Evolutionary conservation across 1,140 invertebrate species (phyloP), one percentile per base, ranked within the genome.

Genomic region (Protaetia brevitarsis): DNA sequence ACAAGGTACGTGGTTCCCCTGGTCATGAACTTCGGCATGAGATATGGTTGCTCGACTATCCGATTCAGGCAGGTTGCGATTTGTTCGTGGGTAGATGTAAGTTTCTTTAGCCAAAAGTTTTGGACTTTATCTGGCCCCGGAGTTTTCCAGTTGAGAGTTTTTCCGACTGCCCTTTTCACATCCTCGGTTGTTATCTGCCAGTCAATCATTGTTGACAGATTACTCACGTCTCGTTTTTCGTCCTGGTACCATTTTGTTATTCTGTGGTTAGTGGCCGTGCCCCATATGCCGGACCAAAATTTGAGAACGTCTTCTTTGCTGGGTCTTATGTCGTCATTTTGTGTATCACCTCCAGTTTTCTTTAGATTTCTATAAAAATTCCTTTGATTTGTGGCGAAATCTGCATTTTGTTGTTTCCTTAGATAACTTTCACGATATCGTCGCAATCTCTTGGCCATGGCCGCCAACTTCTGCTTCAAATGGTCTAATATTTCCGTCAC

Each of bases 51-150:
- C 7, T 58, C 7, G 7, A 58, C 6, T 10, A 23, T 3, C 11
- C 19, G 11, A 27, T 58, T 26, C 0, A 27, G 10, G 19, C n/a
- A 13, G 23, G 23, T 19, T 19, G 56, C 23, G 1, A 61, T 6
- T 8, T 61, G 13, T 31, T 19, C 58, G 23, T 63, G 62, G 5
- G n/a, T 10, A 16, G 1, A 11, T 4, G 11, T 10, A 27, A 63
- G 45, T 13, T 19, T 19, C 23, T 21, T 45, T 11, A 37, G 16
- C 62, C 62, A 63, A 11, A 11, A 63, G 36, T 45, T 63, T 11
- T 62, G 62, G 2, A 63, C 16, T 23, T 30, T 30, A 21, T 63
- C 62, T 16, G 29, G 19, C 11, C 62, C 36, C 5, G 62, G 62
- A 8, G 10, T 11, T 4, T 63, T 63, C 62, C 62, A 63, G 34